A percentile compares a stretch with the other conserved stretches of the same genome.
phyloP scores from a whole-genome alignment of 2,888 invertebrate species.

The Terebella lapidaria region DNA sequence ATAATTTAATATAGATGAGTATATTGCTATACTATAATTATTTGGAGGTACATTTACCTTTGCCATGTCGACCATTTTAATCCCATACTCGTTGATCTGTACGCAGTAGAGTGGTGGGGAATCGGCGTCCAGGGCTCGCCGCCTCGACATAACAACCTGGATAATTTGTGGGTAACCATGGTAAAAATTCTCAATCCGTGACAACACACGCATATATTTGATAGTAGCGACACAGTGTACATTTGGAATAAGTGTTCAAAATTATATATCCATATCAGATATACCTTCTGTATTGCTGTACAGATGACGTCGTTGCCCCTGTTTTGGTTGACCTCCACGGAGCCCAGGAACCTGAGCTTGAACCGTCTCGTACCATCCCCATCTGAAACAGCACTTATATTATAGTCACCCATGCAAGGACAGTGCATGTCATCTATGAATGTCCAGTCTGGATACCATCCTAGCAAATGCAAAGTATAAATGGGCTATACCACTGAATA shows the following conservation, averaged over 20 bases:
- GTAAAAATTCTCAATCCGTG: no score
- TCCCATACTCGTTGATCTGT: conserved; percentile 91
- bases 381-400: background rate
- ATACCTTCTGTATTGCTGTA: conserved; percentile 53
- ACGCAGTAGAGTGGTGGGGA: conserved; percentile 75
- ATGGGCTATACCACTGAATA: no score
- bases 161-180: no score
- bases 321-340: conserved; percentile 90
- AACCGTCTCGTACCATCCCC: conserved; percentile 7
- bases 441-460: no score
- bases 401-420: no score
- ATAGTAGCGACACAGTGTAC: no score
- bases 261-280: background rate
- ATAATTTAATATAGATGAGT: no score
- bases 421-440: no score
- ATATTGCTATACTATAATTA: no score
- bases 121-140: conserved; percentile 35
- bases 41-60: no score
- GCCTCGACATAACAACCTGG: conserved; percentile 39
- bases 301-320: conserved; percentile 88
- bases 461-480: no score
- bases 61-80: conserved; percentile 78
- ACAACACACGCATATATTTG: background rate
- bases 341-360: conserved; percentile 82
- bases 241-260: no score